These are phyloP conservation scores for Oryzaephilus surinamensis DNA, from an alignment of 1,140 invertebrate genomes.

Conservation along the genomic window DNA sequence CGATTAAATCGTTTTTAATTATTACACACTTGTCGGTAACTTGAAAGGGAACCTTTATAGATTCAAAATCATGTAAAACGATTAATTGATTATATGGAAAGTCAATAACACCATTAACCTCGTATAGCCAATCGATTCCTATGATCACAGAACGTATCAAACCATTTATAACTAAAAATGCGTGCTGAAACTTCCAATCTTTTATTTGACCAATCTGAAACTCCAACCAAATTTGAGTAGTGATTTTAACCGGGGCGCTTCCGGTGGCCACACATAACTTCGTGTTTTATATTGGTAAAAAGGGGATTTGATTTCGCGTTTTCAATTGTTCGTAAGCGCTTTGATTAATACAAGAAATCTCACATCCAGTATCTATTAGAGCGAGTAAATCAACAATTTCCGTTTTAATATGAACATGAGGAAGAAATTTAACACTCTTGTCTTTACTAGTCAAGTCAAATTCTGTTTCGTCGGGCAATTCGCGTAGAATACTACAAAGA, in stretches of 20 bases:
- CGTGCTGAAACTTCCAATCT: too few species aligned
- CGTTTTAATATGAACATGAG: too few species aligned
- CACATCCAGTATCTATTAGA: slow-evolving; percentile 1
- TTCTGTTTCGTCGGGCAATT: too few species aligned
- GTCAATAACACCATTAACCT: background rate
- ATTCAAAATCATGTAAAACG: background rate
- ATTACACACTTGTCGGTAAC: background rate
- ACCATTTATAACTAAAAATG: slow-evolving; percentile 2
- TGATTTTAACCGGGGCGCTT: slow-evolving; percentile 2
- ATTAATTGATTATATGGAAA: background rate
- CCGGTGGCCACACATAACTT: slow-evolving; percentile 4
- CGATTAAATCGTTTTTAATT: background rate
- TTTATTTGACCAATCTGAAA: background rate
- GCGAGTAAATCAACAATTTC: too few species aligned
- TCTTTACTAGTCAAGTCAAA: too few species aligned
- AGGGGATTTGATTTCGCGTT: background rate
- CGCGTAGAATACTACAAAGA: too few species aligned
- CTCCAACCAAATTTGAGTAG: background rate
- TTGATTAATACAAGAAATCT: slow-evolving; percentile 1
- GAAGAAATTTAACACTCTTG: too few species aligned
- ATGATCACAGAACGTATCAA: slow-evolving; percentile 7
- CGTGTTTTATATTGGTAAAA: background rate
- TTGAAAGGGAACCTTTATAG: background rate
- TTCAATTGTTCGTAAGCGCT: background rate
- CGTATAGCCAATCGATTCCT: slow-evolving; percentile 3